These are phyloP conservation scores for Helicorthomorpha holstii DNA, from an alignment of 1,140 invertebrate species.

Conservation along the genomic window DNA sequence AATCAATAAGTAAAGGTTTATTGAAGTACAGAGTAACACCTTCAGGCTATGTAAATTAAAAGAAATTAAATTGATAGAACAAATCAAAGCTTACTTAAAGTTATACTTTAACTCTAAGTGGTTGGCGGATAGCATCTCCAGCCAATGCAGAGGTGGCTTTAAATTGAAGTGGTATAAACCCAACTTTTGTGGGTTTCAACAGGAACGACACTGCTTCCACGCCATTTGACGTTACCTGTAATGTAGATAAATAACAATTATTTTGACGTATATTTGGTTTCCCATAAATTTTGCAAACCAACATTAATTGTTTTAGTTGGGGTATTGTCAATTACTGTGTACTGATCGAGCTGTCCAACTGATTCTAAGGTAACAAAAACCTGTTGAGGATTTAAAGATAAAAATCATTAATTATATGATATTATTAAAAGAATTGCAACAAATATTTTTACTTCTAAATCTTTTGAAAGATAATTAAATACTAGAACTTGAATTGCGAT, in stretches of 20 bases:
- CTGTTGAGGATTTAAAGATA: no score
- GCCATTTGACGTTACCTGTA: background rate
- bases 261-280: no score
- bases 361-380: no score
- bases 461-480: background rate
- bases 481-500: background rate
- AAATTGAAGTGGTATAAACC: background rate
- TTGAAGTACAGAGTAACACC: background rate
- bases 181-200: background rate
- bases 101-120: background rate
- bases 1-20: background rate
- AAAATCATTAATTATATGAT: no score
- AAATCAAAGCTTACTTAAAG: no score
- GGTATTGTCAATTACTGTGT: no score
- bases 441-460: no score
- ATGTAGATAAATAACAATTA: no score
- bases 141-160: background rate
- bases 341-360: no score
- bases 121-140: background rate
- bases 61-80: background rate
- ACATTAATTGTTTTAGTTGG: no score
- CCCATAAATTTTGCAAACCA: no score
- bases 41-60: background rate
- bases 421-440: no score
- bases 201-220: background rate